These are phyloP conservation scores for Merodon equestris DNA, from an alignment of 2,888 invertebrate species.

Conservation along the genomic window DNA sequence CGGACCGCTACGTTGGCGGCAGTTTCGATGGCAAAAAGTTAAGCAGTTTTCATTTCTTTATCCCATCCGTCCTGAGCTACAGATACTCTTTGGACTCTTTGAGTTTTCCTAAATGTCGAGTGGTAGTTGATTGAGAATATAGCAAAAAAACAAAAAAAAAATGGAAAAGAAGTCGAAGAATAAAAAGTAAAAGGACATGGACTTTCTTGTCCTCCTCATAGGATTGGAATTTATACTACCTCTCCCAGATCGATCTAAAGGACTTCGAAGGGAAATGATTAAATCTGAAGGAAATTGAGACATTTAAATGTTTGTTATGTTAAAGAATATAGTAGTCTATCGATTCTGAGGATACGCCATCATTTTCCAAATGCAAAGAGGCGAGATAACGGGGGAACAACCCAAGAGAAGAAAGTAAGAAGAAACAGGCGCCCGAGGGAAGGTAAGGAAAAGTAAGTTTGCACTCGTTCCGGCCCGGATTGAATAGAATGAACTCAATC, in stretches of 20 bases:
- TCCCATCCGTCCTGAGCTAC: background rate
- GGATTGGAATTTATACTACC: constrained; percentile 15
- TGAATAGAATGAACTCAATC: constrained; percentile 63
- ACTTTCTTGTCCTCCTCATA: constrained; percentile 5
- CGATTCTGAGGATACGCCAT: constrained; percentile 55
- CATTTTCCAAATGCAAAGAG: constrained; percentile 56
- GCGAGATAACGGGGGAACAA: constrained; percentile 31
- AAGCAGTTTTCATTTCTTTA: constrained; percentile 39
- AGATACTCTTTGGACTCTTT: background rate
- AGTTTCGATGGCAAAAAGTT: constrained; percentile 45
- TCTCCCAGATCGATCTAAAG: constrained; percentile 56
- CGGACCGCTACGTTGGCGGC: background rate
- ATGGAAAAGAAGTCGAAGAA: no score
- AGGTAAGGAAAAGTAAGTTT: constrained; percentile 3
- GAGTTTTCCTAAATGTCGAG: constrained; percentile 51
- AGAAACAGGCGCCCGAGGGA: background rate
- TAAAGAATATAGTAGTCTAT: constrained; percentile 63
- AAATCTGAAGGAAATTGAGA: constrained; percentile 69
- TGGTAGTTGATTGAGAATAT: constrained; percentile 28
- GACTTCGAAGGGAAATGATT: constrained; percentile 60
- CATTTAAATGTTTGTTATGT: constrained; percentile 68
- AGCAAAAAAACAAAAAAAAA: no score
- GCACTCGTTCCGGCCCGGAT: constrained; percentile 8
- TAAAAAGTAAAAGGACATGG: constrained; percentile 5
- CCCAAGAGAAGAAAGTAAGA: background rate